Conservation (phyloP, 2,113 vertebrate species). For the Melospiza melodia region DNA sequence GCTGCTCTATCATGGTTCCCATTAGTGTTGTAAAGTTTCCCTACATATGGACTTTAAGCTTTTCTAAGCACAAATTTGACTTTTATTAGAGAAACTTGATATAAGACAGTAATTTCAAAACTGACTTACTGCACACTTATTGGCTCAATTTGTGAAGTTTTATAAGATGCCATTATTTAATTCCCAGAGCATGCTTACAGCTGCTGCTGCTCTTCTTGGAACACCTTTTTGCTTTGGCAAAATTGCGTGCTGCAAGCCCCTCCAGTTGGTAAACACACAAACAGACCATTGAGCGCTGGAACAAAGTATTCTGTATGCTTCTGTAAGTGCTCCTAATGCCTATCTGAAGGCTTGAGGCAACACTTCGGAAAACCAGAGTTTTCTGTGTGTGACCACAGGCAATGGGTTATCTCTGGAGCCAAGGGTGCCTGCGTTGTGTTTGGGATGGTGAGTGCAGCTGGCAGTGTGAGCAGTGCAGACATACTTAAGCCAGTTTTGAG, state of each 20-base stretch:
- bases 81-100: slow-evolving; percentile 63
- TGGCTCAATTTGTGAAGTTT: slow-evolving; percentile 58
- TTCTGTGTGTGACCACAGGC: background rate
- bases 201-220: slow-evolving; percentile 58
- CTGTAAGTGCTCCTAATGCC: background rate
- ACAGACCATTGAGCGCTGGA: background rate
- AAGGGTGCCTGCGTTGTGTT: fast-evolving
- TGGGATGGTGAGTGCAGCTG: background rate
- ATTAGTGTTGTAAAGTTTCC: slow-evolving; percentile 65
- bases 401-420: background rate
- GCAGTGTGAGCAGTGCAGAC: background rate
- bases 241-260: background rate
- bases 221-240: slow-evolving; percentile 45
- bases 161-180: slow-evolving; percentile 60
- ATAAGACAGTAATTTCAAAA: slow-evolving; percentile 60
- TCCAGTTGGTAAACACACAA: slow-evolving; percentile 59
- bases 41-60: slow-evolving; percentile 60
- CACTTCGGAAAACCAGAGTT: background rate
- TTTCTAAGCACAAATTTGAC: slow-evolving; percentile 59
- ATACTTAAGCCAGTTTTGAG: background rate
- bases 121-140: slow-evolving; percentile 40
- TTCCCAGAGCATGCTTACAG: slow-evolving; percentile 40
- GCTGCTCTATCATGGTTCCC: slow-evolving; percentile 52
- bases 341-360: background rate
- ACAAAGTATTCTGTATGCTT: slow-evolving; percentile 38